Base-by-base conservation (phyloP, 37 sponge, comb jelly and placozoan genomes). In the Axinella damicornis region DNA sequence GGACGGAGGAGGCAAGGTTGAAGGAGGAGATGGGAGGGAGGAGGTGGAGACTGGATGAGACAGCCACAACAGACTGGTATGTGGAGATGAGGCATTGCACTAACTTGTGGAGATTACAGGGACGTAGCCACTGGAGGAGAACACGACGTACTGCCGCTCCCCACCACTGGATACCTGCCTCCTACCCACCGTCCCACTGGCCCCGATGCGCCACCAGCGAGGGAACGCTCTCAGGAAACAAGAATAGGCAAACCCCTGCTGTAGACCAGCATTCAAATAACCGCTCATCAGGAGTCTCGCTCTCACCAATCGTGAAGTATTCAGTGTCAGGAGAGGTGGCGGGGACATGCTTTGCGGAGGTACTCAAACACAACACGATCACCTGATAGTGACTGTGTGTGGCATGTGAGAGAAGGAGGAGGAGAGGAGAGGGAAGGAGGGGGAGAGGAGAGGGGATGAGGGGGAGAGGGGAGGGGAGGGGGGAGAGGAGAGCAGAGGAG, bases 151-250 rank as follows among this genome's bases (percentile, higher is more conserved):
- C 74, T 83, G 84, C 28, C 69, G 52, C 14, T 46, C 24, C n/a
- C n/a, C n/a, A 38, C 14, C 73, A 9, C 53, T 41, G 24, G 33
- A 18, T 41, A n/a, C 25, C 6, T 39, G 24, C 36, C 25, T n/a
- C 37, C n/a, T 66, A 39, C 54, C 77, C 25, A 24, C 30, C 20
- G 16, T 2, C 62, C 40, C 24, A n/a, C 60, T 61, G 38, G 22
- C 0, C 16, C 46, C 46, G 4, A 9, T 12, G 46, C 27, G 63
- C 41, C 1, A 6, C 22, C 21, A 77, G 9, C 46, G 46, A 46
- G 87, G 81, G 73, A 65, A 77, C 16, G 78, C 85, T 41, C 85
- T 35, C 41, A 77, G 52, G 37, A 85, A 85, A 9, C 30, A 68
- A 0, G 84, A 53, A 56, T 83, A 83, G 15, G 1, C 0, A 25